Percentiles rank a stretch among this genome's conserved stretches.
Evolutionary conservation across 2,113 vertebrate species (phyloP).

Genomic region (Pardalotus punctatus): DNA sequence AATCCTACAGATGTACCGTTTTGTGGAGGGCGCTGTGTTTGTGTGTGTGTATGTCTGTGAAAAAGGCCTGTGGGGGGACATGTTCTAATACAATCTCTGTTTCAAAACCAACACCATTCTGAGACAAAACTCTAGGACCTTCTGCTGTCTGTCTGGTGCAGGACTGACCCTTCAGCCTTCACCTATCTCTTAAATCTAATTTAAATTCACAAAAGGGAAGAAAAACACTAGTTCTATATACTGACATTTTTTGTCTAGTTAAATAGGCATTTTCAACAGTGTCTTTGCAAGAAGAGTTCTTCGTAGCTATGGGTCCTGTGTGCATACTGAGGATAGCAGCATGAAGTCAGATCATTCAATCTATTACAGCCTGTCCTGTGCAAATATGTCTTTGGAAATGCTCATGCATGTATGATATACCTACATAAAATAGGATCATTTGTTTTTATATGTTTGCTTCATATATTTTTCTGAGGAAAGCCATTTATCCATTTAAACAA

Average conservation of each 20-base stretch:
- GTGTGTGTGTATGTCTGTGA: not conserved
- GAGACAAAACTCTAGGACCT: not conserved
- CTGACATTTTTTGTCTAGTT: not conserved
- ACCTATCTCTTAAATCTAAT: not conserved
- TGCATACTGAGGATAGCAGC: not conserved
- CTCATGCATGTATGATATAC: not conserved
- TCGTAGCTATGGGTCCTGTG: not conserved
- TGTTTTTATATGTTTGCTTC: not conserved
- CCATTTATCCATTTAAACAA: not conserved
- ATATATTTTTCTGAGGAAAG: not conserved
- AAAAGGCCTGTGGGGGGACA: not conserved
- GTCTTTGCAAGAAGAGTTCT: not conserved
- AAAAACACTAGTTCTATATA: not conserved
- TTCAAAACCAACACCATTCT: not conserved
- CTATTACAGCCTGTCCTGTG: not conserved
- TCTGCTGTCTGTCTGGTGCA: not conserved
- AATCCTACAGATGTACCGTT: not conserved
- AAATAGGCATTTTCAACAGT: not conserved
- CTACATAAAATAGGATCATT: not conserved
- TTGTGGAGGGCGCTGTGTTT: not conserved
- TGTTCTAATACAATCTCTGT: not conserved
- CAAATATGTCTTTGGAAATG: not conserved
- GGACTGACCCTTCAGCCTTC: not conserved
- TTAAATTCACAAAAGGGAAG: not conserved
- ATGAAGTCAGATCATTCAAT: not conserved